These are phyloP conservation scores for Periphyllus acericola DNA, from an alignment of 2,888 invertebrate genomes.

Conservation along the genomic window DNA sequence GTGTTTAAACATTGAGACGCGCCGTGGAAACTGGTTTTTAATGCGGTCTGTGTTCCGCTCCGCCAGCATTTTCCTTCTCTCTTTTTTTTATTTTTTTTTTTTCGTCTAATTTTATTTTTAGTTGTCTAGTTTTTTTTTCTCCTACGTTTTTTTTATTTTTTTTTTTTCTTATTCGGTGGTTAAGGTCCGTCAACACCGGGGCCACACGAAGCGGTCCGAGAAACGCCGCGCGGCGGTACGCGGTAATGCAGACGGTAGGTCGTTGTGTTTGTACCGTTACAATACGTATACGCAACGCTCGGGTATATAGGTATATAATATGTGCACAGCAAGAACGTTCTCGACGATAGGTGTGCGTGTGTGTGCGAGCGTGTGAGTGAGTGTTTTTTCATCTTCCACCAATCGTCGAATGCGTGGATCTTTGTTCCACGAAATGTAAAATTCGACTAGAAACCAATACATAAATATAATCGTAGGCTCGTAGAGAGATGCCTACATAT, in stretches of 20 bases:
- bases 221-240: slow-evolving; percentile 23
- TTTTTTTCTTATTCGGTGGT: slow-evolving; percentile 35
- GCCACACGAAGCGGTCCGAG: slow-evolving; percentile 28
- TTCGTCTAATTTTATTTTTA: slow-evolving; percentile 51
- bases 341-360: neutral
- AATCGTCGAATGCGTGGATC: neutral
- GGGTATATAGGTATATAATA: neutral
- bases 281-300: neutral
- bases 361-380: neutral
- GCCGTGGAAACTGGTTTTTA: slow-evolving; percentile 59
- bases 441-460: neutral
- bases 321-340: neutral
- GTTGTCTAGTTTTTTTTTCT: slow-evolving; percentile 21
- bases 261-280: slow-evolving; percentile 54
- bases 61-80: slow-evolving; percentile 54
- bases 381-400: neutral
- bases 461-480: neutral
- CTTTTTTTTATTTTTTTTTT: slow-evolving; percentile 26
- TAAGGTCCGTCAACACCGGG: slow-evolving; percentile 49
- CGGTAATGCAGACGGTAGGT: slow-evolving; percentile 51
- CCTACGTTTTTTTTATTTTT: neutral
- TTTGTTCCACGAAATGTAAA: slow-evolving; percentile 21
- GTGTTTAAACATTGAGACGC: slow-evolving; percentile 58
- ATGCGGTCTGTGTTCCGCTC: slow-evolving; percentile 57
- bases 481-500: neutral